Percentiles rank a stretch among this genome's conserved stretches.
These are phyloP conservation scores for Tapirus terrestris DNA, from an alignment of 2,113 vertebrate species.

Conservation along the genomic window DNA sequence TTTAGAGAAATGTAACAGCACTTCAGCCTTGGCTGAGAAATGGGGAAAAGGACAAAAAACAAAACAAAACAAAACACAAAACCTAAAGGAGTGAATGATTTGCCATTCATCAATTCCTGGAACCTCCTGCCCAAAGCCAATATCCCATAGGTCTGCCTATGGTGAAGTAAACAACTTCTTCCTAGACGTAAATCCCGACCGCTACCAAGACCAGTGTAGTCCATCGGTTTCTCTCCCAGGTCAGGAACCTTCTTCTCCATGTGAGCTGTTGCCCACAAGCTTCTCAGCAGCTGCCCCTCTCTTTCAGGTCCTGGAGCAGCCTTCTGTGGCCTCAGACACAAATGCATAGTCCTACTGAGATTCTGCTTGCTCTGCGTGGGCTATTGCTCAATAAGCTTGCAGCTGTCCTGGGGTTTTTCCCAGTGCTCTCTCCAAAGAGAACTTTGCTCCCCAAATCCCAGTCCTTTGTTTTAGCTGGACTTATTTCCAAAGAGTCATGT, in stretches of 20 bases:
- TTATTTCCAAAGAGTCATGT: background rate
- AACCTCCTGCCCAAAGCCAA: background rate
- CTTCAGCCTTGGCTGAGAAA: background rate
- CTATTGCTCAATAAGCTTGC: background rate
- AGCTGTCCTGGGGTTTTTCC: background rate
- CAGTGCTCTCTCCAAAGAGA: background rate
- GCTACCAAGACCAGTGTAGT: background rate
- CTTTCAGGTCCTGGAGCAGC: background rate
- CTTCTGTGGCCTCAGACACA: background rate
- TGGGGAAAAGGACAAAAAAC: background rate
- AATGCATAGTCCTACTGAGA: background rate
- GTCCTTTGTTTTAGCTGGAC: background rate
- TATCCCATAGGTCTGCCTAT: background rate
- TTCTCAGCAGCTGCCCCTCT: background rate
- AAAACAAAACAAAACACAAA: too few relatives aligned
- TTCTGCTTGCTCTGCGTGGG: background rate
- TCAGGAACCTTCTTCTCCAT: background rate
- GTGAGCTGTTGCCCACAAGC: background rate
- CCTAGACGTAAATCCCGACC: background rate
- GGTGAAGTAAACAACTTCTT: background rate
- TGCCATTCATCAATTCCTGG: background rate
- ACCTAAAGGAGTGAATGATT: background rate
- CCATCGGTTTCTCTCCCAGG: background rate
- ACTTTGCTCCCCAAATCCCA: background rate
- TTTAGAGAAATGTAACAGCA: background rate